Base-by-base conservation (phyloP, 2,888 invertebrate species). In the Celastrina argiolus region DNA sequence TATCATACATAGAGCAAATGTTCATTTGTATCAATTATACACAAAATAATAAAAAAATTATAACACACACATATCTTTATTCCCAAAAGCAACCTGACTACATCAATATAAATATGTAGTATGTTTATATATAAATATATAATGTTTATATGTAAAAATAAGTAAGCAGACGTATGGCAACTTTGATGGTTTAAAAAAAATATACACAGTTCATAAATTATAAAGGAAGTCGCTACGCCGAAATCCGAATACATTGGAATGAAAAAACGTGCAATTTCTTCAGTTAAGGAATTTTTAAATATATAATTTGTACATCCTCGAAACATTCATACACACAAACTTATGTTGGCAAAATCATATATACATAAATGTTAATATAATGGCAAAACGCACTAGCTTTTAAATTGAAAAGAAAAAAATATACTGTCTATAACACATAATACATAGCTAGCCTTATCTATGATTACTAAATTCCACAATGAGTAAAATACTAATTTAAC, bases 31-130 rank as follows among this genome's bases (percentile, higher is more conserved):
- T 31, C 31, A 31, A 6, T 28, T 5, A 28, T 5, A 28, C 28
- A 31, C 31, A 31, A n/a, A n/a, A n/a, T n/a, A n/a, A n/a, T n/a
- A n/a, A n/a, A n/a, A n/a, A n/a, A n/a, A n/a, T 8, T n/a, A 2
- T 31, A 58, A 16, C 16, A 58, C 58, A 31, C 58, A 31, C 58
- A 31, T 31, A n/a, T 16, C 58, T 58, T 58, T 58, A 58, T 58
- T 58, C 31, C 58, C 31, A 58, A 56, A 58, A 58, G 58, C 58
- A 58, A 58, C 28, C n/a, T n/a, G 58, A 58, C n/a, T 58, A 28
- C 28, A 58, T 16, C 58, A 58, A 16, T 31, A 58, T 31, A 58
- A 31, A 31, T 51, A 36, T 8, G 36, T 36, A 22, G 22, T 51
- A 51, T 26, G 22, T 51, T 51, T 51, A 51, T 22, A 51, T 12